Conservation (phyloP, 2,888 invertebrate genomes). For the Trachelus troglodyta region DNA sequence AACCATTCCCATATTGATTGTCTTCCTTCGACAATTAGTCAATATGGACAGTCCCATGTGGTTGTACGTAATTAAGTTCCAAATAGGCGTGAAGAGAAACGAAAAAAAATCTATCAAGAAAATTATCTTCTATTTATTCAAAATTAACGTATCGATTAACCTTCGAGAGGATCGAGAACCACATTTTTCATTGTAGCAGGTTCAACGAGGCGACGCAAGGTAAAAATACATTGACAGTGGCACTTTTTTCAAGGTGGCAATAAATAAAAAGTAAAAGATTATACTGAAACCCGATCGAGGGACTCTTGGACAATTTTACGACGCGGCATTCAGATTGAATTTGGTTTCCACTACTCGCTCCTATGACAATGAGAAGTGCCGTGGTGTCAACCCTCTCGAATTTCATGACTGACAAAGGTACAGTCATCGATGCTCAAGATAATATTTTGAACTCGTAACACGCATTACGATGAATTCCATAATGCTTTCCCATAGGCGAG, state of each 20-base stretch:
- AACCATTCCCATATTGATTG: not conserved
- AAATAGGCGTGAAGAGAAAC: slow-evolving; percentile 23
- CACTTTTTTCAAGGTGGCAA: not conserved
- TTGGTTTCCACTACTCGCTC: not conserved
- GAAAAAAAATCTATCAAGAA: slow-evolving; percentile 30
- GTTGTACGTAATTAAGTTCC: slow-evolving; percentile 16
- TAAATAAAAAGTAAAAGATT: not conserved
- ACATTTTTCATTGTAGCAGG: not conserved
- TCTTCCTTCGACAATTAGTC: not conserved
- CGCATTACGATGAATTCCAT: not conserved
- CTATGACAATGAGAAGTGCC: not conserved
- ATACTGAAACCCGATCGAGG: not conserved
- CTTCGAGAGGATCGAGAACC: slow-evolving; percentile 7
- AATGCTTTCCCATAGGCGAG: not conserved
- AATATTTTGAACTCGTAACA: slow-evolving; percentile 8
- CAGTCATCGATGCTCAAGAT: not conserved
- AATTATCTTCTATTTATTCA: slow-evolving; percentile 46
- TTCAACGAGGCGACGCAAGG: no score
- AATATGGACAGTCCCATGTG: not conserved
- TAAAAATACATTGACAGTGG: no score
- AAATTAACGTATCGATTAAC: slow-evolving; percentile 54
- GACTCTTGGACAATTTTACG: not conserved
- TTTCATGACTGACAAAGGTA: not conserved
- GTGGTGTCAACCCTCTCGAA: not conserved
- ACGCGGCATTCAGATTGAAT: not conserved